Base-by-base conservation (phyloP, 2,113 vertebrate species). In the Salvelinus fontinalis region DNA sequence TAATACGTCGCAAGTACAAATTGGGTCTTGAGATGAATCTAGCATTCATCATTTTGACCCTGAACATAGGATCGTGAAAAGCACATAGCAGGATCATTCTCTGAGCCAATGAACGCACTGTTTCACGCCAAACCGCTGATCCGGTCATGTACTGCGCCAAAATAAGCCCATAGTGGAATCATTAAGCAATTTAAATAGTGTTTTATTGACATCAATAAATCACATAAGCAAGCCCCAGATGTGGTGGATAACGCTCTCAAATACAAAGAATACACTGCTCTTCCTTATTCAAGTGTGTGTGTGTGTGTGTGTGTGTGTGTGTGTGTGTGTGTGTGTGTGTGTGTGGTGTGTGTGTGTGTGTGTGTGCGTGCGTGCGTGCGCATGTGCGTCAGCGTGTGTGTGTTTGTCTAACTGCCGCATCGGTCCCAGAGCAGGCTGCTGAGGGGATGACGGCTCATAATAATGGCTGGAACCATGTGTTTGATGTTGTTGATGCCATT, bases 51-150 rank as follows among this genome's bases (percentile, higher is more conserved):
- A 89, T 71, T 84, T 71, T 80, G 74, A 77, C 70, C 54, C 29
- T 54, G 44, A 83, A 34, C 90, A 81, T 60, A 26, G 18, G 34
- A 5, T 31, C 83, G 67, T 22, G 12, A 24, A 67, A 62, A 73
- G 74, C 26, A 71, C 65, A 70, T 83, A 64, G 60, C 22, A 67
- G 62, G 82, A 54, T 77, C 31, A 73, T 81, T 85, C 89, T 83
- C 83, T 75, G 76, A 81, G 85, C 86, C 87, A 84, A 83, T 79
- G 71, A 87, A 89, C 90, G 81, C 1, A 24, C 73, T 24, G n/a
- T 70, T 67, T 80, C 67, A 54, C 69, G 57, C 82, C 75, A 85
- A 67, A 76, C 27, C 0, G 24, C 65, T 68, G 75, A 77, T 80
- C 66, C 73, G 79, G 81, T 81, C 74, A 80, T n/a, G 24, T 29